These are phyloP conservation scores for Caenorhabditis briggsae DNA, from an alignment of 1,140 invertebrate genomes.

Conservation along the genomic window DNA sequence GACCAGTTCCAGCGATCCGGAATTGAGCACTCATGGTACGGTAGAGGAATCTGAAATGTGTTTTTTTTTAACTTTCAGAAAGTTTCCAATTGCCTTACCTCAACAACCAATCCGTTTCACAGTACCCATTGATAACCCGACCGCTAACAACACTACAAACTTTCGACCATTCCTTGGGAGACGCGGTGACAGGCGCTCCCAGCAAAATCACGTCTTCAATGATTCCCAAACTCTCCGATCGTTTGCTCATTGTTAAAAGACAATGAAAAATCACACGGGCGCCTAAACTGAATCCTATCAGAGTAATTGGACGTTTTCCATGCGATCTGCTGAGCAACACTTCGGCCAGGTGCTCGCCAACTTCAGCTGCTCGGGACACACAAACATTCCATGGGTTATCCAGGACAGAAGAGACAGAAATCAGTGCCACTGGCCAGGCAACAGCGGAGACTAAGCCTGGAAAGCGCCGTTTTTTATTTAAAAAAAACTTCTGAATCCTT, in stretches of 20 bases:
- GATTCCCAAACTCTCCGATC: conserved; percentile 80
- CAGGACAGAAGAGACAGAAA: conserved; percentile 83
- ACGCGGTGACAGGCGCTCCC: conserved; percentile 81
- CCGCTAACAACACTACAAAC: conserved; percentile 79
- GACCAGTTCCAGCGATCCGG: conserved; percentile 78
- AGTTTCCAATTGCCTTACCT: conserved; percentile 70
- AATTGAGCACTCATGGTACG: conserved; percentile 78
- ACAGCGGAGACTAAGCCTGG: conserved; percentile 83
- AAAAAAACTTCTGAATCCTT: too few species aligned
- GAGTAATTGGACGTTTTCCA: conserved; percentile 84
- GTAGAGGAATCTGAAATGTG: conserved; percentile 71
- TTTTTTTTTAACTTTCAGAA: too few species aligned
- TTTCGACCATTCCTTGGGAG: conserved; percentile 78
- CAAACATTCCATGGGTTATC: conserved; percentile 87
- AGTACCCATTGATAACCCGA: conserved; percentile 80
- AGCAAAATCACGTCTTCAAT: conserved; percentile 84
- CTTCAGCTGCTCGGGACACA: conserved; percentile 82
- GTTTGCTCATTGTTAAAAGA: conserved; percentile 79
- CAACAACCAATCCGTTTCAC: conserved; percentile 79
- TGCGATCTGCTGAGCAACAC: conserved; percentile 83
- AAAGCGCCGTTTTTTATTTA: too few species aligned
- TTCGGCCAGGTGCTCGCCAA: conserved; percentile 84
- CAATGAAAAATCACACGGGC: conserved; percentile 85
- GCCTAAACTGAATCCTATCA: conserved; percentile 85
- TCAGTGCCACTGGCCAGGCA: conserved; percentile 83